Base-by-base conservation (phyloP, 2,113 vertebrate genomes). In the Nesogale talazaci region DNA sequence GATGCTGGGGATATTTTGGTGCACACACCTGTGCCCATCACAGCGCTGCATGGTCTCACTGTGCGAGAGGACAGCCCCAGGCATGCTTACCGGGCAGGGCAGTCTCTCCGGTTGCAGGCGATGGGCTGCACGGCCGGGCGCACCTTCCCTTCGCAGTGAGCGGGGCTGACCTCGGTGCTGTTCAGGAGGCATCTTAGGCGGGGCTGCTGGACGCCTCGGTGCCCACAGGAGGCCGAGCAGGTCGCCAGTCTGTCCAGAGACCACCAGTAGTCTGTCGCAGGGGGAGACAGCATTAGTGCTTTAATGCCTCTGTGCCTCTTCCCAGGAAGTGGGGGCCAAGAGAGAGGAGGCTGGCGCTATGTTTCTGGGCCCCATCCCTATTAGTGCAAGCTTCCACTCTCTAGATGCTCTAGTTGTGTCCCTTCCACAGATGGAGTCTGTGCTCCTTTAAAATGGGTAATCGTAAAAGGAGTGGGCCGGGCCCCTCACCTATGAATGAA, bases 91-190 rank as follows among this genome's bases (percentile, higher is more conserved):
- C 99, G 98, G 96, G 98, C 97, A 93, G 98, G 98, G 83, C 99
- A 99, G 96, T 98, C 98, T 98, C 98, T 98, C 94, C 99, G 98
- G 96, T 97, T 98, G 94, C 99, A 99, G 0, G 97, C 76, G 0
- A 98, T 2, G 0, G 97, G 97, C 17, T 98, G 98, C 70, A 98
- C 94, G 7, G 97, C n/a, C 63, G 98, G 98, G 93, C 98, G 98
- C 16, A 83, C 97, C 88, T 96, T 98, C 56, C 98, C 98, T 0
- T 94, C 63, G 63, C 99, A 99, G 90, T 95, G 29, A 2, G 95
- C 96, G 4, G 91, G 59, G 69, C 97, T 98, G 84, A 97, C 97
- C 89, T 98, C 98, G 0, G 89, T 96, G 40, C 79, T 93, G 79
- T 98, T 97, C 72, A 97, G 94, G 6, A 98, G 94, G 96, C 99